Base-by-base conservation (phyloP, 2,797 vertebrate genomes). In the Strix occidentalis region DNA sequence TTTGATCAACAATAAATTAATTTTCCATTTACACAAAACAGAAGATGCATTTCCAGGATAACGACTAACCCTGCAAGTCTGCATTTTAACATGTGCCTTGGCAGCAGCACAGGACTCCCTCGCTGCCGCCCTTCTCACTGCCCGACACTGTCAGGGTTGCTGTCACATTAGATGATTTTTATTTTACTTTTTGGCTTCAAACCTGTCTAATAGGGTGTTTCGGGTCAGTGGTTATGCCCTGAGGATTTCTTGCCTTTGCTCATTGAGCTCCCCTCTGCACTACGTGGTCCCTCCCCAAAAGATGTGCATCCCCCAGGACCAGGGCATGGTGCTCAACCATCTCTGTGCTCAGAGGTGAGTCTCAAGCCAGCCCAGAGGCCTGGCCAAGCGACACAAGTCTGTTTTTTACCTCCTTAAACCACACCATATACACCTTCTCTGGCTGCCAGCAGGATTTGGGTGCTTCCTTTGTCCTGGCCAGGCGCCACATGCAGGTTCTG, bases 21-120 rank as follows among this genome's bases (percentile, higher is more conserved):
- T 97, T 97, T 97, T 98, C 96, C 96, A 98, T 96, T 98, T 97
- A 97, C 84, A 97, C 81, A 95, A 94, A 97, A 92, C 4, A 97
- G 95, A 95, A 89, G 96, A 97, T 80, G 68, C 83, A 88, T 94
- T 93, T 97, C 90, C 71, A 96, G 95, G 96, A 97, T 97, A 97
- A 97, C 56, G 94, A 69, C 58, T 41, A 94, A 87, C 81, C 89
- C 94, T 84, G 80, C 70, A 86, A 93, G 87, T 81, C 86, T 80
- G 87, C 89, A 65, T 25, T 43, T 43, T 88, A 95, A 89, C 18
- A 65, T 87, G 76, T 33, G 78, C 74, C 79, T 91, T 96, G 95
- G 96, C 96, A 78, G 43, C 83, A 65, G 68, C 89, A 95, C 96
- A 93, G 93, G 68, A 91, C 92, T 97, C 88, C 89, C 90, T 97